phyloP scores from a whole-genome alignment of 2,113 vertebrate genomes.

The Notiomystis cincta region DNA sequence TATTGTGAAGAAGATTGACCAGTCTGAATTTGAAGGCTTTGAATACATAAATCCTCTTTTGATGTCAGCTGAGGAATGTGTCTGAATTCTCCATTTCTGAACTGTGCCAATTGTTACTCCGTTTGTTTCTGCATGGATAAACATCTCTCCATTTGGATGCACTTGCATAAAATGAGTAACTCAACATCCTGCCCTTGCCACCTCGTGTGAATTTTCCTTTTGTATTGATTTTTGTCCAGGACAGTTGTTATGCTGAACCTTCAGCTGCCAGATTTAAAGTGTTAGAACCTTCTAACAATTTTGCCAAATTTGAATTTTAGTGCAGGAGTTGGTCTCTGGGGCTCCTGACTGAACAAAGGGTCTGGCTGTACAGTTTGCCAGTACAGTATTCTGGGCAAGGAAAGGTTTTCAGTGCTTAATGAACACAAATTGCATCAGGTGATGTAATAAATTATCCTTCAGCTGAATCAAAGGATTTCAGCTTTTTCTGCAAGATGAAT shows the following conservation, averaged over 20 bases:
- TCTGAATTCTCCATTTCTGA: conserved; percentile 75
- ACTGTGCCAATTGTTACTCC: conserved; percentile 58
- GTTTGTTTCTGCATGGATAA: conserved; percentile 68
- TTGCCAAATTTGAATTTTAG: conserved; percentile 45
- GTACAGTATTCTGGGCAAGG: neutral
- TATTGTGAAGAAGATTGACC: conserved; percentile 96
- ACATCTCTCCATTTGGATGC: conserved; percentile 44
- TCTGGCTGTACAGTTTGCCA: conserved; percentile 12
- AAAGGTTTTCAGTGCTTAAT: conserved; percentile 5
- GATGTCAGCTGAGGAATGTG: conserved; percentile 99
- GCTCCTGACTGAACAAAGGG: neutral
- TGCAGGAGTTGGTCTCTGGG: neutral
- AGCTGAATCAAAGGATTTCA: conserved; percentile 14
- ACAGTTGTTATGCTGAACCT: conserved; percentile 2
- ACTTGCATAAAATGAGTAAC: conserved; percentile 30
- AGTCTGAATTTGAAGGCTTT: conserved; percentile 98
- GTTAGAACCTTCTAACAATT: neutral
- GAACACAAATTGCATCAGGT: neutral
- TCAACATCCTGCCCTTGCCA: conserved; percentile 40
- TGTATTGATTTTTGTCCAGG: neutral
- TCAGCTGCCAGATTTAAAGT: neutral
- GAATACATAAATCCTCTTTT: conserved; percentile 99
- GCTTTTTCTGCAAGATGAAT: neutral
- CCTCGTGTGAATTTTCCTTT: conserved; percentile 32
- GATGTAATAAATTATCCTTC: neutral